Evolutionary conservation across 1,140 invertebrate genomes (phyloP), one percentile per base, ranked within the genome.

Genomic region (Andricus grossulariae): DNA sequence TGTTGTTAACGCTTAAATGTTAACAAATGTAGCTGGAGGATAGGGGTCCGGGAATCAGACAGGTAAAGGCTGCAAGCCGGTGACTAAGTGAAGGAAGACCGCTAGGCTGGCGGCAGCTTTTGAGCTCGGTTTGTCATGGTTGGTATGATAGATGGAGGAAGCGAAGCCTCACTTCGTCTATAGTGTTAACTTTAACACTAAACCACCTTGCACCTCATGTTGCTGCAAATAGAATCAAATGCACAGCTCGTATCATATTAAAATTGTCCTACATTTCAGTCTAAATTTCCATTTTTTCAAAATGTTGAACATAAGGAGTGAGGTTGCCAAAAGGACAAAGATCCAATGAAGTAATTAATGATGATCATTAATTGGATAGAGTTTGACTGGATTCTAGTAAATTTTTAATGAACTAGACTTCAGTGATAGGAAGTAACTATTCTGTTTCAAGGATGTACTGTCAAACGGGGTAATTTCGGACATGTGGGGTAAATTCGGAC

Each of bases 61-160:
- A 88, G 88, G 87, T 88, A 88, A 83, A 87, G 82, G 66, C 80
- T 80, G 71, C 52, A 79, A 81, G 71, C 72, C 75, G 77, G 82
- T 84, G 80, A 81, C 80, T 81, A 81, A 80, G 74, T 55, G 79
- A 80, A 78, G 76, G 79, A 73, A 82, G 83, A 85, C 77, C 80
- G 82, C 82, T 78, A 74, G 76, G 51, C 77, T 45, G 84, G 87
- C 86, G 88, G 86, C 86, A 82, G 86, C 86, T 88, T 81, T 91
- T 91, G 89, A 90, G 88, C 84, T 87, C 82, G 84, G 89, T 91
- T 90, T 90, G 90, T 90, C 90, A 90, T 90, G 90, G 88, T 87
- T 88, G 88, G 88, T 81, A 88, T 90, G 90, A 91, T 90, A 91
- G 88, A 91, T 91, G 90, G 76, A 90, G 84, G 86, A 88, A 88